phyloP scores from a whole-genome alignment of 1,140 invertebrate species.

The Sitophilus oryzae region DNA sequence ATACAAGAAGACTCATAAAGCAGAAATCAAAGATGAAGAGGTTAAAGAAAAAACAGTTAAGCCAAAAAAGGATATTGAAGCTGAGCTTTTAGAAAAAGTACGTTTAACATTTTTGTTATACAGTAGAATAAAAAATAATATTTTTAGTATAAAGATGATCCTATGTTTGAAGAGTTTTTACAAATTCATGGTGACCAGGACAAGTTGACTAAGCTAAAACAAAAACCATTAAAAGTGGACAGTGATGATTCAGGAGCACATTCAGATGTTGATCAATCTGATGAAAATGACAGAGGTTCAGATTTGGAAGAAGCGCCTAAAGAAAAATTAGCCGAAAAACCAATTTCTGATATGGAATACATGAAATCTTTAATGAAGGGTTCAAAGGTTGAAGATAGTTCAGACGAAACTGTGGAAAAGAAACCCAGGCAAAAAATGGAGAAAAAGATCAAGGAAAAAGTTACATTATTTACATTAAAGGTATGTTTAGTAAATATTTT shows the following conservation, averaged over 20 bases:
- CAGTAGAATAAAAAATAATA: not conserved
- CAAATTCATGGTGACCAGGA: slow-evolving; percentile 61
- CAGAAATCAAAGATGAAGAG: slow-evolving; percentile 9
- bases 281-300: slow-evolving; percentile 28
- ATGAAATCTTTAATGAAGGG: slow-evolving; percentile 48
- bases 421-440: slow-evolving; percentile 34
- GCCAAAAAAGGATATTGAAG: slow-evolving; percentile 43
- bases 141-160: slow-evolving; percentile 77
- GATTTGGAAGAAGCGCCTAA: slow-evolving; percentile 26
- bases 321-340: slow-evolving; percentile 56
- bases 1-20: slow-evolving; percentile 51
- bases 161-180: slow-evolving; percentile 82
- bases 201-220: slow-evolving; percentile 40
- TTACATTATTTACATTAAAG: slow-evolving; percentile 56
- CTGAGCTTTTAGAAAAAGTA: slow-evolving; percentile 61
- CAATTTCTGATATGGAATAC: slow-evolving; percentile 62
- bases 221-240: slow-evolving; percentile 38
- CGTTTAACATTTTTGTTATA: not conserved
- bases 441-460: slow-evolving; percentile 40
- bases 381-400: slow-evolving; percentile 4
- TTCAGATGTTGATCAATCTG: slow-evolving; percentile 1
- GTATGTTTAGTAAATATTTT: slow-evolving; percentile 32
- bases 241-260: slow-evolving; percentile 21
- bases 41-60: slow-evolving; percentile 44
- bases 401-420: slow-evolving; percentile 32